Evolutionary conservation across 2,797 vertebrate species (phyloP).

Genomic region (Anableps anableps): DNA sequence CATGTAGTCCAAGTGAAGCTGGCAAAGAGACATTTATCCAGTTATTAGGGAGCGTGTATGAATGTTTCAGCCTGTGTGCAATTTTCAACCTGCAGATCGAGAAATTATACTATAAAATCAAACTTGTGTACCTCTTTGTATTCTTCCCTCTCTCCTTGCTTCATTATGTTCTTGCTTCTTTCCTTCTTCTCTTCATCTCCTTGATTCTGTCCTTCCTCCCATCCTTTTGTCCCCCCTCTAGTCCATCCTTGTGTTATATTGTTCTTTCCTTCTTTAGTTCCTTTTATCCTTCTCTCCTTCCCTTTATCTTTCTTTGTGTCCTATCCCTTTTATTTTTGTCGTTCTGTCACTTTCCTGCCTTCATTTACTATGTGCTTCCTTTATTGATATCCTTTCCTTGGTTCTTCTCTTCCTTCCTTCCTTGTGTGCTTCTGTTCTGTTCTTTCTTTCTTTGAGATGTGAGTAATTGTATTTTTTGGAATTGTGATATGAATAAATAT

Average conservation of each 20-base stretch:
- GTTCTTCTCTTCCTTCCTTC: slow-evolving; percentile 15
- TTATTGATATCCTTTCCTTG: slow-evolving; percentile 15
- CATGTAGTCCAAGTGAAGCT: no score
- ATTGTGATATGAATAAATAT: no score
- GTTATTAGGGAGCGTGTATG: neutral
- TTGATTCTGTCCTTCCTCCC: slow-evolving; percentile 6
- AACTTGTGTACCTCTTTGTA: neutral
- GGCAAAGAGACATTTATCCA: neutral
- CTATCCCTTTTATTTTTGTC: slow-evolving; percentile 40
- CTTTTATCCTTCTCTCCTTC: slow-evolving; percentile 25
- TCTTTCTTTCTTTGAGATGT: no score
- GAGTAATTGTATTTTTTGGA: no score
- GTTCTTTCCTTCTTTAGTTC: slow-evolving; percentile 16
- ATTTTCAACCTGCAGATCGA: no score
- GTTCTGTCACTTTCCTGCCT: no score
- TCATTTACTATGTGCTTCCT: neutral
- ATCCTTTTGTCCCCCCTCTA: slow-evolving; percentile 18
- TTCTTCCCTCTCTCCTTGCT: slow-evolving; percentile 13
- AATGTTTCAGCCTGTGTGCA: neutral
- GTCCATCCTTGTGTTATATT: slow-evolving; percentile 52
- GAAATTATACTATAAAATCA: neutral
- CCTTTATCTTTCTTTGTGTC: slow-evolving; percentile 38
- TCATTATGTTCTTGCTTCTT: no score
- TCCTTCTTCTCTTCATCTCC: slow-evolving; percentile 48
- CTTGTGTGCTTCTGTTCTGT: no score